Conservation (phyloP, 2,888 invertebrate genomes). For the Apomyelois bistriatella region DNA sequence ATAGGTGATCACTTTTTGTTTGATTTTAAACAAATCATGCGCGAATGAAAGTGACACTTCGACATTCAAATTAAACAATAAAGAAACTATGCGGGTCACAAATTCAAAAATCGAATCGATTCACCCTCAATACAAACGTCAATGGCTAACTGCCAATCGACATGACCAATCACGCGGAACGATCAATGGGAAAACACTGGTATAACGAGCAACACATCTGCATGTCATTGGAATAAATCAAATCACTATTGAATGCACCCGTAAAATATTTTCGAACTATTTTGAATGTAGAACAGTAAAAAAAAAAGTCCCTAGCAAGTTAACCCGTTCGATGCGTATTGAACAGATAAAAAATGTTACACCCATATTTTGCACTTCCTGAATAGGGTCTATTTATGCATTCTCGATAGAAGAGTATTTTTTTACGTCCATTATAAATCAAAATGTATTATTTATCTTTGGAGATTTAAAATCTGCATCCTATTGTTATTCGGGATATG, state of each 20-base stretch:
- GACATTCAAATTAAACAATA: conserved; percentile 10
- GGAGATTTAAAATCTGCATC: conserved; percentile 78
- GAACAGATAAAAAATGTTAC: conserved; percentile 71
- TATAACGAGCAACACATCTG: conserved; percentile 78
- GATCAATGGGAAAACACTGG: conserved; percentile 74
- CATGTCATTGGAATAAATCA: conserved; percentile 79
- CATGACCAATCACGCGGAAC: conserved; percentile 75
- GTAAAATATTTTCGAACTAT: conserved; percentile 78
- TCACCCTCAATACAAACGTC: conserved; percentile 41
- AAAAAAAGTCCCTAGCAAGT: conserved; percentile 67
- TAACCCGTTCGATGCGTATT: conserved; percentile 77
- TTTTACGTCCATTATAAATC: conserved; percentile 78
- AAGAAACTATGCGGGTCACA: conserved; percentile 27
- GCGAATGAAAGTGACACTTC: conserved; percentile 8
- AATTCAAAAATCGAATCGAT: conserved; percentile 24
- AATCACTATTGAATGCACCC: conserved; percentile 77
- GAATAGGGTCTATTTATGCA: conserved; percentile 79
- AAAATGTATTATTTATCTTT: conserved; percentile 81
- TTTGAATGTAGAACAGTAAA: conserved; percentile 61
- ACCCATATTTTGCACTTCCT: conserved; percentile 80
- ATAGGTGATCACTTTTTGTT: conserved; percentile 8
- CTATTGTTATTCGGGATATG: conserved; percentile 76
- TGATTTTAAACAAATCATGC: conserved; percentile 11
- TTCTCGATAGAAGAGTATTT: conserved; percentile 78
- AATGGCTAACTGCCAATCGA: conserved; percentile 72